phyloP scores from a whole-genome alignment of 2,797 vertebrate genomes.

The Heteromormyrus szaboi region DNA sequence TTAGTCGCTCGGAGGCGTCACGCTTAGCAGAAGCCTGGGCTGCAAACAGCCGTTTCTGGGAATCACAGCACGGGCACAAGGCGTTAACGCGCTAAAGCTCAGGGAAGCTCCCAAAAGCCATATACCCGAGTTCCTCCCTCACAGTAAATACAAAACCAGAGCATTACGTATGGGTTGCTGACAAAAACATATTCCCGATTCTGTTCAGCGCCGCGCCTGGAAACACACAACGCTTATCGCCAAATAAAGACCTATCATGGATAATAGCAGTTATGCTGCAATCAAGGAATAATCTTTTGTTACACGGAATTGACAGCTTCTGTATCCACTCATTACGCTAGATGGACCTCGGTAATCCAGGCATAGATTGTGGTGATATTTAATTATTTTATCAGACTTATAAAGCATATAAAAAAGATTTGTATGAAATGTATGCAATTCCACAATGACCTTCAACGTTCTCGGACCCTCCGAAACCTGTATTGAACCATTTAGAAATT shows the following conservation, averaged over 20 bases:
- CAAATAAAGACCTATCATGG: background rate
- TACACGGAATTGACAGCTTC: background rate
- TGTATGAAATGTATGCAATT: background rate
- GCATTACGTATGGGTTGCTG: background rate
- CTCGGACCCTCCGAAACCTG: background rate
- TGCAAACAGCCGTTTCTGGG: slow-evolving; percentile 80
- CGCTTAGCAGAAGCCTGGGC: slow-evolving; percentile 78
- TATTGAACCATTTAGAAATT: no score
- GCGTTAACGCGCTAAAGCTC: background rate
- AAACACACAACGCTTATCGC: background rate
- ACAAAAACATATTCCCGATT: background rate
- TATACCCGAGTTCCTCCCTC: background rate
- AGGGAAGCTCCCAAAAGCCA: background rate
- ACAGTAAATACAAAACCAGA: background rate
- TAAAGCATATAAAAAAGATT: background rate
- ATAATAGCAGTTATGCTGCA: background rate
- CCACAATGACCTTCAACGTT: slow-evolving; percentile 21
- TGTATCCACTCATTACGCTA: background rate
- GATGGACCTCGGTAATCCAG: background rate
- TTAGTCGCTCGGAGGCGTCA: slow-evolving; percentile 48
- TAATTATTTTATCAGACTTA: background rate
- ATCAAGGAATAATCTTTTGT: background rate
- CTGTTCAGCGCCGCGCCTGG: background rate
- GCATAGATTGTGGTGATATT: background rate
- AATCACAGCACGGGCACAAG: background rate